Conservation (phyloP, 2,797 vertebrate genomes). For the Phoeniculus purpureus region DNA sequence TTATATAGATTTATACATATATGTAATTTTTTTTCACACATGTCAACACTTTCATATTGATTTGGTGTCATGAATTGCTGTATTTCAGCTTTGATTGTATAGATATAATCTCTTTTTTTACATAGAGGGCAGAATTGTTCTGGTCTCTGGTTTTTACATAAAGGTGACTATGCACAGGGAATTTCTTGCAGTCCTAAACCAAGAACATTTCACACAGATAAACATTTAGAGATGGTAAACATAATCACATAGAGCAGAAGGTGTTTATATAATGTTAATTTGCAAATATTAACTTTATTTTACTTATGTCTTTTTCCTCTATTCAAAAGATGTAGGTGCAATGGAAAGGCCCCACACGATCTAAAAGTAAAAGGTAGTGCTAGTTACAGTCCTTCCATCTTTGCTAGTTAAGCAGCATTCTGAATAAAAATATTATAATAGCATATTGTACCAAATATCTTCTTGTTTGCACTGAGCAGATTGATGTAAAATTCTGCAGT, state of each 20-base stretch:
- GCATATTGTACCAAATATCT: not conserved
- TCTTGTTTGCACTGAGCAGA: not conserved
- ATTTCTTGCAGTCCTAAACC: not conserved
- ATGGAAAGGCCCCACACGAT: not conserved
- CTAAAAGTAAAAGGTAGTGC: not conserved
- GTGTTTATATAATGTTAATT: not conserved
- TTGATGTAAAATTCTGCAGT: not conserved
- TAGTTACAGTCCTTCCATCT: not conserved
- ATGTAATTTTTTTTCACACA: not conserved
- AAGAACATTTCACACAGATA: not conserved
- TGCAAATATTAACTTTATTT: not conserved
- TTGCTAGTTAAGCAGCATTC: not conserved
- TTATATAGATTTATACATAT: not conserved
- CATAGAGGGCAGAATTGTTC: not conserved
- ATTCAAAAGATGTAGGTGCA: not conserved
- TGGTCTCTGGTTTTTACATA: not conserved
- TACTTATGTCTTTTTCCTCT: not conserved
- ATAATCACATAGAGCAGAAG: not conserved
- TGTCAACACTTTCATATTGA: not conserved
- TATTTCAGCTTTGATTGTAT: not conserved
- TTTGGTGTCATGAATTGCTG: not conserved
- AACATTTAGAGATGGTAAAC: not conserved
- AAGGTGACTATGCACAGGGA: accelerated
- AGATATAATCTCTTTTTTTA: not conserved
- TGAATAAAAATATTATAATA: not conserved